Conservation (phyloP, 2,113 vertebrate genomes). For the Ploceus nigricollis region DNA sequence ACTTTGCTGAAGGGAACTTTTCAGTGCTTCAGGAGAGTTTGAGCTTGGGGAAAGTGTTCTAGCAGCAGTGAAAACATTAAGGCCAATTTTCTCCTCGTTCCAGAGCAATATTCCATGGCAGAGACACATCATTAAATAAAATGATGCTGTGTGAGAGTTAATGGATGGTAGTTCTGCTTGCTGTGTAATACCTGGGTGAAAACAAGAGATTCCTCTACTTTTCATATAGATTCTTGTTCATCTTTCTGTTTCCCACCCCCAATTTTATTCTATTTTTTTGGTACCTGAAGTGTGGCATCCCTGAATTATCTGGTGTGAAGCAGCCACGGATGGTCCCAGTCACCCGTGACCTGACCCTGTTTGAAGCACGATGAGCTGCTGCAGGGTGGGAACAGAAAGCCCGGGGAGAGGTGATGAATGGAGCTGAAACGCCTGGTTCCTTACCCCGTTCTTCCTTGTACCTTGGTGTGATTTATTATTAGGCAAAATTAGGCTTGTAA, state of each 20-base stretch:
- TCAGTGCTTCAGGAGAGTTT: not conserved
- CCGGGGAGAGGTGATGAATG: not conserved
- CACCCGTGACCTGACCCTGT: not conserved
- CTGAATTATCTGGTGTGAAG: not conserved
- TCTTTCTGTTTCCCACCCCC: not conserved
- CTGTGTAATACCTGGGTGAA: not conserved
- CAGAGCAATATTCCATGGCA: not conserved
- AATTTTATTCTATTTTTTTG: not conserved
- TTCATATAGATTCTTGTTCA: not conserved
- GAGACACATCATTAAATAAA: not conserved
- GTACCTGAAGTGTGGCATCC: not conserved
- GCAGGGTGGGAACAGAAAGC: not conserved
- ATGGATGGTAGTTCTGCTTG: not conserved
- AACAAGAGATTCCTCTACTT: not conserved
- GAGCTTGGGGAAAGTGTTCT: not conserved
- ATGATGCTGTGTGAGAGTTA: not conserved
- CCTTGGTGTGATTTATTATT: not conserved
- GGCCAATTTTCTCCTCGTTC: not conserved
- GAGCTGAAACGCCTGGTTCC: not conserved
- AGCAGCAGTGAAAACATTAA: not conserved
- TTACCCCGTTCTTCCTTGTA: not conserved
- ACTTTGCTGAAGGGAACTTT: not conserved
- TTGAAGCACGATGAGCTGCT: not conserved
- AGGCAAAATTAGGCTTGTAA: conserved; percentile 1
- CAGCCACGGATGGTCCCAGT: not conserved